Percentiles rank a stretch among this genome's conserved stretches.
Conservation (phyloP, 2,888 invertebrate genomes). For the Dasypolia templi region DNA sequence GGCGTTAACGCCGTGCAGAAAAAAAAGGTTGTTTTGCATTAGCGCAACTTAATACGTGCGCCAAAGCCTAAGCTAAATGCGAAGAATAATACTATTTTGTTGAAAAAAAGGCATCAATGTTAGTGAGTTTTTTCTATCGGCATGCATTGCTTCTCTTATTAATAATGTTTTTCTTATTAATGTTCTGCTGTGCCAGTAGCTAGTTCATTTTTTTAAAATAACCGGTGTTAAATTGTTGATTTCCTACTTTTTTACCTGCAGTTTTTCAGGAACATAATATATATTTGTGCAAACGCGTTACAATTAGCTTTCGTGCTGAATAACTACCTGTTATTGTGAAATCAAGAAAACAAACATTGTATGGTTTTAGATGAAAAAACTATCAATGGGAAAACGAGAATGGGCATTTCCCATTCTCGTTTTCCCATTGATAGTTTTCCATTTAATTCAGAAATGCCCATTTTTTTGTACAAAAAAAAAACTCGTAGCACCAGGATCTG, state of each 20-base stretch:
- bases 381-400: too few relatives aligned
- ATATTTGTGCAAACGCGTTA: background rate
- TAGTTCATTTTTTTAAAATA: too few relatives aligned
- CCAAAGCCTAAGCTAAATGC: background rate
- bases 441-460: background rate
- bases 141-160: background rate
- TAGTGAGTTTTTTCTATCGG: background rate
- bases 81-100: background rate
- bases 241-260: background rate
- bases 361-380: too few relatives aligned
- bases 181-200: background rate
- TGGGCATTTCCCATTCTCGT: background rate
- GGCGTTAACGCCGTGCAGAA: too few relatives aligned
- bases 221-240: background rate
- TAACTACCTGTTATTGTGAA: background rate
- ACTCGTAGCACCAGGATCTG: constrained; percentile 24
- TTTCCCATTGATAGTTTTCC: too few relatives aligned
- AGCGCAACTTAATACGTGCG: too few relatives aligned
- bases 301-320: background rate
- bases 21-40: background rate
- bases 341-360: background rate
- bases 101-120: background rate
- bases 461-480: constrained; percentile 9
- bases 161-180: background rate
- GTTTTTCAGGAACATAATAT: background rate